Base-by-base conservation (phyloP, 2,888 invertebrate species). In the Philaethria dido region DNA sequence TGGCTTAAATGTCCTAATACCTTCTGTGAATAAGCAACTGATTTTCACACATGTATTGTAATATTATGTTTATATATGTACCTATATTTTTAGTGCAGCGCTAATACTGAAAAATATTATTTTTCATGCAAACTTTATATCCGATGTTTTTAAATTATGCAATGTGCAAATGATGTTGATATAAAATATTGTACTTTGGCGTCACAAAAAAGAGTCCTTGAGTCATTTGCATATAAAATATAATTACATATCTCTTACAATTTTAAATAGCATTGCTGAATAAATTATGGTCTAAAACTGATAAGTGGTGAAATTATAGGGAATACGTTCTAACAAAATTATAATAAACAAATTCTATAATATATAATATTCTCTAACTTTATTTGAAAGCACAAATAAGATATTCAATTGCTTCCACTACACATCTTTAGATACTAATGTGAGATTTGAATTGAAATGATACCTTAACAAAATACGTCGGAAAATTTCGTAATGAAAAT, bases 121-220 rank as follows among this genome's bases (percentile, higher is more conserved):
- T n/a, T n/a, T n/a, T n/a, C n/a, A n/a, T n/a, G n/a, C n/a, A n/a
- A n/a, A n/a, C n/a, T n/a, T n/a, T n/a, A n/a, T n/a, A n/a, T n/a
- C n/a, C n/a, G n/a, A n/a, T 22, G 20, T n/a, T 50, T 50, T n/a
- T 22, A 50, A 25, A n/a, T 25, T 25, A 50, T 50, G n/a, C 13
- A 48, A 48, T 25, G n/a, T n/a, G 0, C 6, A n/a, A 25, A 50
- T n/a, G n/a, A 50, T 25, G 25, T 6, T 33, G 8, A 33, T 3
- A 33, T 29, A 33, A 33, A 33, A 33, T 3, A n/a, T 25, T 9
- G n/a, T 25, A 25, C 14, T 8, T 29, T 25, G 25, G n/a, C 8
- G 50, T 25, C 3, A n/a, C 25, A 50, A 50, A 50, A 50, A 50
- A 8, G 2, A 29, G 29, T 11, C 6, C 9, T 52, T 52, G 25